Evolutionary conservation across 2,113 vertebrate genomes (phyloP), one percentile per base, ranked within the genome.

Genomic region (Sarotherodon lohbergeri): DNA sequence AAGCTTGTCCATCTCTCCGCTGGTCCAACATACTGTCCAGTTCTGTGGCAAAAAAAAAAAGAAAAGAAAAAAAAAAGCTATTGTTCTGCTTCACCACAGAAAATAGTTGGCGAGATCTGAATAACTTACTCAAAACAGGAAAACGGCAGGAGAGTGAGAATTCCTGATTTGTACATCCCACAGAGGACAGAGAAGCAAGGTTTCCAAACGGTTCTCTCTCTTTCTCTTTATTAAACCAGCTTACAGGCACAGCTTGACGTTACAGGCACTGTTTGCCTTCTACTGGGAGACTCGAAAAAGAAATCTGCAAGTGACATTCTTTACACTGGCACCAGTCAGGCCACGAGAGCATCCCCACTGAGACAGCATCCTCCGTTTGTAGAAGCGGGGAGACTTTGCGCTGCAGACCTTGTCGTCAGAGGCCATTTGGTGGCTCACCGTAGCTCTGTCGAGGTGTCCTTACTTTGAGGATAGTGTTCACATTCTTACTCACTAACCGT

Each of bases 161-260:
- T 96, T 96, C 95, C 95, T 94, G 95, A 91, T 92, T 89, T 95
- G 85, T 94, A 91, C 91, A 94, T 95, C 95, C 92, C 90, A 93
- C 90, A 85, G 95, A 95, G 92, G 93, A 92, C 93, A 85, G 95
- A 95, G 92, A 92, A 92, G 93, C 92, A 93, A 90, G 91, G 95
- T 91, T 89, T 95, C 87, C 88, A 88, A 90, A 92, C 54, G 63
- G 85, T 94, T 94, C 87, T 92, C 83, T 89, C 84, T 91, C 87
- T 88, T 87, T 86, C 84, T 91, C 87, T 88, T 87, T 86, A 90
- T 91, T 92, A 92, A 95, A 94, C 92, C 88, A 93, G 94, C 93
- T 91, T 94, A 93, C 95, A 97, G 96, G 96, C 96, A 97, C 96
- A 96, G 96, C 90, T 96, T 95, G 95, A 96, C 90, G 54, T 94